Percentiles rank a stretch among this genome's conserved stretches.
Evolutionary conservation across 2,888 invertebrate genomes (phyloP).

Genomic region (Prostheceraeus crozeri): DNA sequence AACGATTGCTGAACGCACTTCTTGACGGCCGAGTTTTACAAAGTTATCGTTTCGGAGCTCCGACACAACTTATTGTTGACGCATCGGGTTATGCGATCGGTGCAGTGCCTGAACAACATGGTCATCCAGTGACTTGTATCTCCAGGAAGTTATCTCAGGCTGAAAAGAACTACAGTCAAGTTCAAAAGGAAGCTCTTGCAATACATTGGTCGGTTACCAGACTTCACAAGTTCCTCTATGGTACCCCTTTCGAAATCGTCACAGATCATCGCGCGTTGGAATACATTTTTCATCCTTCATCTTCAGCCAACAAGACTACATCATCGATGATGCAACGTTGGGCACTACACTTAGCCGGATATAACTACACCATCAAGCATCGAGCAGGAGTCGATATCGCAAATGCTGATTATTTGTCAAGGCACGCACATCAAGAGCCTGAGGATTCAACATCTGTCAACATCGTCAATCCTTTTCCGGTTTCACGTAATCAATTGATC

Average conservation of each 20-base stretch:
- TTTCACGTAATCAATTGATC: conserved; percentile 14
- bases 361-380: conserved; percentile 14
- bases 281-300: conserved; percentile 4
- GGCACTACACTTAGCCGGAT: conserved; percentile 12
- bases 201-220: conserved; percentile 21
- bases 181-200: conserved; percentile 19
- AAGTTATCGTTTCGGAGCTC: conserved; percentile 4
- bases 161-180: conserved; percentile 16
- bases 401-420: conserved; percentile 23
- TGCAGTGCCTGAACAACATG: conserved; percentile 24
- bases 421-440: conserved; percentile 7
- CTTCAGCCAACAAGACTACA: conserved; percentile 10
- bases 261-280: conserved; percentile 17
- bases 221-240: conserved; percentile 14
- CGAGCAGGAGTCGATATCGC: conserved; percentile 7
- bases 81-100: conserved; percentile 8
- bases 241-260: conserved; percentile 4
- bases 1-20: background rate
- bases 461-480: conserved; percentile 11
- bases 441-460: background rate
- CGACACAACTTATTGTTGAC: conserved; percentile 1
- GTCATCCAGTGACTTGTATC: conserved; percentile 21
- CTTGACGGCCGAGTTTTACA: conserved; percentile 10
- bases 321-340: conserved; percentile 14
- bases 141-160: background rate